Conservation (phyloP, 2,888 invertebrate species). For the Erannis defoliaria region DNA sequence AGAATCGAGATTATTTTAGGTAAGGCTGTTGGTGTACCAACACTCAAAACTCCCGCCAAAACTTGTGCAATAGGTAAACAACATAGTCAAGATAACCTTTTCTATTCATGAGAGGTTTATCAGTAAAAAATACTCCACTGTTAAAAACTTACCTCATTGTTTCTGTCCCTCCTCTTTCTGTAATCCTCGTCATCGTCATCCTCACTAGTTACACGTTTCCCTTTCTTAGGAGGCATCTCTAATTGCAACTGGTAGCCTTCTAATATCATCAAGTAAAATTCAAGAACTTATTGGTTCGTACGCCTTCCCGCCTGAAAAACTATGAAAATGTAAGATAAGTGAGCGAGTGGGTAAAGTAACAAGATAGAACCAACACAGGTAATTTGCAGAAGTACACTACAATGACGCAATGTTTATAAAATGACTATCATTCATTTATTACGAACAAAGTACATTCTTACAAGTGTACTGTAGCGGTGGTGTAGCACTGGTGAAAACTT, state of each 20-base stretch:
- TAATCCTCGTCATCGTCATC: conserved; percentile 91
- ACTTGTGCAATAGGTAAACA: neutral
- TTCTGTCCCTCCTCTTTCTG: conserved; percentile 90
- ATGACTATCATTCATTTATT: conserved; percentile 14
- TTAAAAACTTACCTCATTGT: conserved; percentile 89
- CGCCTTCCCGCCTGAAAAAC: conserved; percentile 37
- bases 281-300: conserved; percentile 36
- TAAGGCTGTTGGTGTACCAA: no score
- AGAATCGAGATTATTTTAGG: no score
- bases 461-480: neutral
- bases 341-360: neutral
- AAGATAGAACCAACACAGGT: neutral
- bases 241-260: conserved; percentile 57
- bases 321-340: neutral
- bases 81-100: no score
- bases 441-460: neutral
- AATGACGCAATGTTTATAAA: conserved; percentile 51
- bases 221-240: conserved; percentile 77
- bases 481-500: neutral
- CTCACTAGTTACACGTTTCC: conserved; percentile 83
- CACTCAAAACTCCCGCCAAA: neutral
- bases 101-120: neutral
- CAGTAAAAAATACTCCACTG: neutral
- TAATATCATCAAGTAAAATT: conserved; percentile 75
- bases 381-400: conserved; percentile 25